phyloP scores from a whole-genome alignment of 1,140 invertebrate genomes.

The Polyergus mexicanus region DNA sequence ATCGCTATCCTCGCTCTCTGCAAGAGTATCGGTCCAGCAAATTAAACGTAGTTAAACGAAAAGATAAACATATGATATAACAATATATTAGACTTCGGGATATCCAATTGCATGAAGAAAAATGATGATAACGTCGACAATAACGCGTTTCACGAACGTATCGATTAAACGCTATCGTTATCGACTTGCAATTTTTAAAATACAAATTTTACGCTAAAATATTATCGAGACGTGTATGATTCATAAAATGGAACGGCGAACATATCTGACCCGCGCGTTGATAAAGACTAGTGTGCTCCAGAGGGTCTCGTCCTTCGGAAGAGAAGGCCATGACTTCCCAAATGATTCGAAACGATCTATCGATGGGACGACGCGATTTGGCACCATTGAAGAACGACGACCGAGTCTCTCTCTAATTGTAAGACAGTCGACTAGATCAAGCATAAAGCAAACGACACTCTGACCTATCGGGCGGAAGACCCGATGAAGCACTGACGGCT shows the following conservation, averaged over 20 bases:
- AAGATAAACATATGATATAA: not conserved
- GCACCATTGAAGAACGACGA: conserved; percentile 37
- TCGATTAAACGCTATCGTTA: not conserved
- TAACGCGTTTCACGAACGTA: not conserved
- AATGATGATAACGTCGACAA: not conserved
- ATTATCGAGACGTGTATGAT: not conserved
- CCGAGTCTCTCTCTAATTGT: conserved; percentile 67
- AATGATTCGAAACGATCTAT: conserved; percentile 54
- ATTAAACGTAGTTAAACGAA: not conserved
- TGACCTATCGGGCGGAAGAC: conserved; percentile 60
- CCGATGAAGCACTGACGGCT: conserved; percentile 55
- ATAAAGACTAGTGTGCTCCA: conserved; percentile 90
- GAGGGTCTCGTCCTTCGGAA: conserved; percentile 86
- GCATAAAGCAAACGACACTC: conserved; percentile 22
- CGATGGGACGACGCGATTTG: conserved; percentile 67
- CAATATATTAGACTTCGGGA: not conserved
- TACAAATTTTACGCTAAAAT: not conserved
- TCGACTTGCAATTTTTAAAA: not conserved
- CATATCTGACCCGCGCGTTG: conserved; percentile 84
- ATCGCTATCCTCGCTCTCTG: conserved; percentile 98
- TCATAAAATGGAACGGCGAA: not conserved
- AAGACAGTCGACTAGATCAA: not conserved
- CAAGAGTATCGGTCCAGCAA: conserved; percentile 52
- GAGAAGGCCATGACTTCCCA: conserved; percentile 75
- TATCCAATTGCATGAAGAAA: not conserved